Conservation (phyloP, 2,797 vertebrate genomes). For the Holocentrus rufus region DNA sequence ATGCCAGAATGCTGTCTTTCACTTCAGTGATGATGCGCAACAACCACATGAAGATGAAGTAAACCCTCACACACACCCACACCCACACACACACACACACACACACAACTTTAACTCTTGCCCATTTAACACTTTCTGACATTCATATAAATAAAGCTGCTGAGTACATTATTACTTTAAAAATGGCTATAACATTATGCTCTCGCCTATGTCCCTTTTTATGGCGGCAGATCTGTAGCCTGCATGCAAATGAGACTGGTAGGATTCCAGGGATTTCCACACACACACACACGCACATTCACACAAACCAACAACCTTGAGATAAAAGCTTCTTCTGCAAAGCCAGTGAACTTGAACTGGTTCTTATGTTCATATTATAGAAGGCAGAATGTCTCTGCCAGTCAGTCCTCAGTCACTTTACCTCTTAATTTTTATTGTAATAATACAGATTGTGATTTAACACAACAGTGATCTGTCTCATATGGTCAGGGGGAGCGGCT, state of each 20-base stretch:
- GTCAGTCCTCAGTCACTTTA: conserved; percentile 13
- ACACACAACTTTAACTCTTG: conserved; percentile 48
- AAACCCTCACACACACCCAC: conserved; percentile 18
- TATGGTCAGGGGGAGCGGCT: no score
- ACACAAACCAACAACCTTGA: conserved; percentile 33
- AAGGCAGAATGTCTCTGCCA: conserved; percentile 1
- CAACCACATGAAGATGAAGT: conserved; percentile 44
- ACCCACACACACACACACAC: conserved; percentile 9
- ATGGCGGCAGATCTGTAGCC: conserved; percentile 24
- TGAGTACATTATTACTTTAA: conserved; percentile 62
- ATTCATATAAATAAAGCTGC: conserved; percentile 59
- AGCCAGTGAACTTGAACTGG: conserved; percentile 12
- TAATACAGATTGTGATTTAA: no score
- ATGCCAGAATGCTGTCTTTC: conserved; percentile 72
- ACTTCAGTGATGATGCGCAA: conserved; percentile 67
- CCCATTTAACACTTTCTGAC: conserved; percentile 47
- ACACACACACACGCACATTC: conserved; percentile 3
- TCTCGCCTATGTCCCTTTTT: conserved; percentile 55
- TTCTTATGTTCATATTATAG: not conserved
- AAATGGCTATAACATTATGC: conserved; percentile 49
- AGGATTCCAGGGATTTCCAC: not conserved
- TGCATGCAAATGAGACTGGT: conserved; percentile 58
- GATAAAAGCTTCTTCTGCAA: conserved; percentile 28
- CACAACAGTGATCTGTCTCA: no score
- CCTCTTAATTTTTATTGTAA: no score